Base-by-base conservation (phyloP, 2,888 invertebrate genomes). In the Tetramorium bicarinatum region DNA sequence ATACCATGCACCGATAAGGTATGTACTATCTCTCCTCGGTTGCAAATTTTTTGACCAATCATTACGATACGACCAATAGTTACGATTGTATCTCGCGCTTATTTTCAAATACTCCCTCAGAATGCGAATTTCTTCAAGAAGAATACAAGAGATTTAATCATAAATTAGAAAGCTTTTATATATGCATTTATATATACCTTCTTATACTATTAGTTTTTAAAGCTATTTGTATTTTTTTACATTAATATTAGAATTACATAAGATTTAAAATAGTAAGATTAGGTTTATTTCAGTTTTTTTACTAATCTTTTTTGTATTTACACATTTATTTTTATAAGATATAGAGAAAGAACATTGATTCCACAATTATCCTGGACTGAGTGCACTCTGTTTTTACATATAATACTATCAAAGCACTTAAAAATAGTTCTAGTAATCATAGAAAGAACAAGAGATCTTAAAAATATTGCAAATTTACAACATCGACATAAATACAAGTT, bases 271-370 rank as follows among this genome's bases (percentile, higher is more conserved):
- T n/a, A 7, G 18, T 18, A 49, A 49, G 15, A 49, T 59, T 75
- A 18, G 3, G 1, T 15, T 15, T 3, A 62, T 52, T 47, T 49
- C 9, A 44, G 8, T 29, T 75, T 34, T 52, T 41, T 47, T n/a
- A 29, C 29, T 75, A 9, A 47, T 29, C 15, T 74, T 34, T 62
- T 34, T 47, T 34, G 18, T 59, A 72, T 59, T 59, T 41, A 61
- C 6, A 44, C 18, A 49, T 25, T 7, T 74, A n/a, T 49, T 49
- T 38, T 21, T 3, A 21, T 13, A 47, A 54, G 56, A 56, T n/a
- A 61, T n/a, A 61, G n/a, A 59, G 38, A 67, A 1, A 41, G 9
- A 18, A 64, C 38, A 25, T 25, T 52, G 34, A 64, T 21, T 62
- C 2, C 6, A 38, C 13, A 41, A 41, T 56, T 34, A 61, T 34